These are phyloP conservation scores for Mythimna lalbum DNA, from an alignment of 2,888 invertebrate species.

Conservation along the genomic window DNA sequence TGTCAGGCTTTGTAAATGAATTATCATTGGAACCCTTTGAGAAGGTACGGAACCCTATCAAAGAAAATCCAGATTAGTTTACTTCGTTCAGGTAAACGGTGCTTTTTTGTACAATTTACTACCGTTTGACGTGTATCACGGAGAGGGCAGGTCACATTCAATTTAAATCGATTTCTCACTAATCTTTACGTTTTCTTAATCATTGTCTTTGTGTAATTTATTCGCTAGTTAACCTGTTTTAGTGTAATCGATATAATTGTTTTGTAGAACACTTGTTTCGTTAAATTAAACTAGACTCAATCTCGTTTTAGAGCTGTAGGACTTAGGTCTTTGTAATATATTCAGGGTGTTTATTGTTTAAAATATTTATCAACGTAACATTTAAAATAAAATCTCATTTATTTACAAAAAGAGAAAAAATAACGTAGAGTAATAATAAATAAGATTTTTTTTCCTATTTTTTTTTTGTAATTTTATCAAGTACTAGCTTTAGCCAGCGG, in stretches of 20 bases:
- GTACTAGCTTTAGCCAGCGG: no score
- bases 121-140: conserved; percentile 16
- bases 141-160: neutral
- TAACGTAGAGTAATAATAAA: no score
- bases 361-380: no score
- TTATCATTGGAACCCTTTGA: neutral
- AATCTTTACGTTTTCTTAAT: neutral
- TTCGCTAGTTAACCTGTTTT: conserved; percentile 4
- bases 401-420: no score
- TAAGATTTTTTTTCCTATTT: no score
- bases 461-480: no score
- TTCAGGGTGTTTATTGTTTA: neutral
- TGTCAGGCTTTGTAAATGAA: no score
- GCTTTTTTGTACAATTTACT: conserved; percentile 4
- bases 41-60: neutral
- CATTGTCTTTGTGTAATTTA: conserved; percentile 15
- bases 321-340: neutral
- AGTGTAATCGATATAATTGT: neutral
- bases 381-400: no score
- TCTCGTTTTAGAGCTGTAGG: neutral
- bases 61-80: neutral
- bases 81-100: neutral
- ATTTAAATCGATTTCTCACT: conserved; percentile 2
- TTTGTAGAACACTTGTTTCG: neutral
- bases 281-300: conserved; percentile 3